Conservation (phyloP, 2,113 vertebrate species). For the Siniperca knerii region DNA sequence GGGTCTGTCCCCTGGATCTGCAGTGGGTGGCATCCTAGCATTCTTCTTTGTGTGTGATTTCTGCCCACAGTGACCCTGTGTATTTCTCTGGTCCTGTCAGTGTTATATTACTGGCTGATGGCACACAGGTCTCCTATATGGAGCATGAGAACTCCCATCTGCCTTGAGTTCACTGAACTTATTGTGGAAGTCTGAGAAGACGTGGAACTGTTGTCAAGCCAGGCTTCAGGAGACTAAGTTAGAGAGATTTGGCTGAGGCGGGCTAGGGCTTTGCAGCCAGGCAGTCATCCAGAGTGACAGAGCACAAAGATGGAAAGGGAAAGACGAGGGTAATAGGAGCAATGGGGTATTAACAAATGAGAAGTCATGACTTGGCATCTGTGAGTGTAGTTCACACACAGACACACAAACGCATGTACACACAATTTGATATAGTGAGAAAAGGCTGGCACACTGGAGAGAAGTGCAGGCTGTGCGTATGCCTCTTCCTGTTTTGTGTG, state of each 20-base stretch:
- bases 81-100: conserved; percentile 60
- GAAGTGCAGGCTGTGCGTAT: conserved; percentile 56
- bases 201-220: conserved; percentile 57
- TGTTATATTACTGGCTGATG: conserved; percentile 58
- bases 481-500: conserved; percentile 66
- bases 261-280: conserved; percentile 58
- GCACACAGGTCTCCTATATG: conserved; percentile 50
- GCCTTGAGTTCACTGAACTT: conserved; percentile 58
- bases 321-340: conserved; percentile 65
- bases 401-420: conserved; percentile 26
- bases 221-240: conserved; percentile 51
- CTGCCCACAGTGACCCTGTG: conserved; percentile 77
- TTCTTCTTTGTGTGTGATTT: conserved; percentile 81
- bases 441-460: conserved; percentile 54
- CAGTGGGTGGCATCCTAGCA: conserved; percentile 82
- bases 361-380: conserved; percentile 78
- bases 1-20: conserved; percentile 78
- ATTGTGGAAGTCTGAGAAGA: conserved; percentile 56
- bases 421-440: conserved; percentile 48
- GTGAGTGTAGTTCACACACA: conserved; percentile 57
- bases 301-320: conserved; percentile 63
- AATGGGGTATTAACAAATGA: conserved; percentile 76
- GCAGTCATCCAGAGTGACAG: conserved; percentile 73
- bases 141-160: conserved; percentile 64
- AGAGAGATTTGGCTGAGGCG: conserved; percentile 63